Evolutionary conservation across 2,888 invertebrate species (phyloP).

Genomic region (Dynastes tityus): DNA sequence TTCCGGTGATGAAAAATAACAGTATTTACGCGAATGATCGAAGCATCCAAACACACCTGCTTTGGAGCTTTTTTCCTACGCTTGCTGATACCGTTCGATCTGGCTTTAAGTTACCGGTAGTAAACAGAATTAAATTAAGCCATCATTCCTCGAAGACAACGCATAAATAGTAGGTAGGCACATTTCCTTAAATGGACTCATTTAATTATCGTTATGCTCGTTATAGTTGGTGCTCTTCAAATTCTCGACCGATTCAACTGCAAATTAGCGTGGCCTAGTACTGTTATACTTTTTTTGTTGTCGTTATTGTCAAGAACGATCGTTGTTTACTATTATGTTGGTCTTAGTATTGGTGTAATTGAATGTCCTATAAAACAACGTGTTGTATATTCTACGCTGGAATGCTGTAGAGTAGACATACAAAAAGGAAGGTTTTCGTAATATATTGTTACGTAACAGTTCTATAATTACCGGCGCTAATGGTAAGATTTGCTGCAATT

Average conservation of each 20-base stretch:
- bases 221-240: slow-evolving; percentile 7
- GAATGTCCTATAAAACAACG: not conserved
- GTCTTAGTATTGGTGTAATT: not conserved
- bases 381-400: not conserved
- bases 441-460: too few species aligned
- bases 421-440: too few species aligned
- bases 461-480: too few species aligned
- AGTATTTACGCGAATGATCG: not conserved
- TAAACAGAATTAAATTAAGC: slow-evolving; percentile 27
- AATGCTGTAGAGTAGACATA: too few species aligned
- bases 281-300: slow-evolving; percentile 16
- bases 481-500: too few species aligned
- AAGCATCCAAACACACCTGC: not conserved
- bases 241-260: slow-evolving; percentile 8
- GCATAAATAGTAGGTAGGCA: slow-evolving; percentile 12
- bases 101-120: slow-evolving; percentile 8
- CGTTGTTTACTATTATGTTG: not conserved
- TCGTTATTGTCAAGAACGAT: not conserved
- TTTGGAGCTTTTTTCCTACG: not conserved
- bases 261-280: slow-evolving; percentile 22
- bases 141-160: slow-evolving; percentile 22
- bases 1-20: slow-evolving; percentile 14
- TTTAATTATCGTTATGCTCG: slow-evolving; percentile 21
- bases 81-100: slow-evolving; percentile 12
- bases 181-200: slow-evolving; percentile 17